Percentiles rank a stretch among this genome's conserved stretches.
phyloP scores from a whole-genome alignment of 2,797 vertebrate species.

The Alfaro cultratus region DNA sequence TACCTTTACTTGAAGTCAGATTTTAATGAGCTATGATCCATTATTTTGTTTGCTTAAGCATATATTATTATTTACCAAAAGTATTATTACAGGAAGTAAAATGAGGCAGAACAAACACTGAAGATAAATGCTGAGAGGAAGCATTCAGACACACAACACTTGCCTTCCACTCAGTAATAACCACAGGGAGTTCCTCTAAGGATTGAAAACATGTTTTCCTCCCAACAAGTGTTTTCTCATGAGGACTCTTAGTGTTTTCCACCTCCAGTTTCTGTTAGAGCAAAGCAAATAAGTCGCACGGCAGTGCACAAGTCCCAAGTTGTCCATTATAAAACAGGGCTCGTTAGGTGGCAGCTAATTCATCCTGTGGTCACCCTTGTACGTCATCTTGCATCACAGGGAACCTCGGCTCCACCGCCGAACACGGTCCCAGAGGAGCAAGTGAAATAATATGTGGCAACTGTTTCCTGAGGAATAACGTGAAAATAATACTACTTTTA shows the following conservation, averaged over 20 bases:
- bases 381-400: constrained; percentile 63
- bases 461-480: constrained; percentile 20
- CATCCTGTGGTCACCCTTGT: constrained; percentile 47
- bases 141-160: constrained; percentile 38
- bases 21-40: constrained; percentile 2
- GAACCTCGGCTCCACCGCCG: constrained; percentile 36
- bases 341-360: constrained; percentile 66
- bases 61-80: constrained; percentile 50
- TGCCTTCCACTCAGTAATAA: constrained; percentile 26
- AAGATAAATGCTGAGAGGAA: constrained; percentile 44
- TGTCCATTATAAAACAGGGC: constrained; percentile 57
- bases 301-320: constrained; percentile 45
- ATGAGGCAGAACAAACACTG: constrained; percentile 29
- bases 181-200: constrained; percentile 36
- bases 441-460: constrained; percentile 27
- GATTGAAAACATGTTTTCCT: constrained; percentile 64
- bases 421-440: constrained; percentile 38
- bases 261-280: constrained; percentile 50
- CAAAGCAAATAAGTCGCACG: constrained; percentile 49
- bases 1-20: constrained; percentile 18
- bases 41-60: constrained; percentile 47
- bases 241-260: constrained; percentile 57
- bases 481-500: constrained; percentile 47
- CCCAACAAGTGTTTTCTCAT: constrained; percentile 46
- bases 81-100: constrained; percentile 18